Base-by-base conservation (phyloP, 2,797 vertebrate species). In the Petrocephalus sullivani region DNA sequence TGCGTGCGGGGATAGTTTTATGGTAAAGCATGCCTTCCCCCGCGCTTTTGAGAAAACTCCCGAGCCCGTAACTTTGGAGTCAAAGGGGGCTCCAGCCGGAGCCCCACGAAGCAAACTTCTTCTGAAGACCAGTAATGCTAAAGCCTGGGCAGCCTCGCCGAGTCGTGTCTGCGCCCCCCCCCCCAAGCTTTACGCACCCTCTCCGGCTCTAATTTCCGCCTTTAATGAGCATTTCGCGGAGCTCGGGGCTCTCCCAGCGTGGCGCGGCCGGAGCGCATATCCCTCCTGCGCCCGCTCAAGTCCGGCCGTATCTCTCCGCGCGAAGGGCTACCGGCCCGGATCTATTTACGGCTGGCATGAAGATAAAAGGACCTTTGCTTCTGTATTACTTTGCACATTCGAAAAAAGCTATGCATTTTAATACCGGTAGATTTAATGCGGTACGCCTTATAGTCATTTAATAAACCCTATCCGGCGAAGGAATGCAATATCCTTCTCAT, bases 281-380 rank as follows among this genome's bases (percentile, higher is more conserved):
- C 87, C 88, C 87, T 64, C 9, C 54, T 54, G 75, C 89, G 54
- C 87, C 88, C 75, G 49, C 82, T 14, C 86, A 14, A 56, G 89
- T 90, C 87, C 87, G 84, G 60, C 28, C 3, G 92, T 96, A 96
- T 96, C 95, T 91, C 88, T 96, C 95, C 96, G 95, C 96, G 93
- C 89, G 92, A 84, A 54, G 21, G 51, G 46, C 91, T 92, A 91
- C 90, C 92, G 90, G 93, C 89, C 94, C 94, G 95, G 96, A 95
- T 95, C 96, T 96, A 96, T 95, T 96, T 96, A 89, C 93, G 88
- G 88, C 90, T 92, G 93, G 92, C 91, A 93, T 89, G 91, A 88
- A 89, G 88, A 92, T 90, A 71, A 91, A 92, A 92, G 75, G 90
- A 88, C 87, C 87, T 90, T 89, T 83, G 60, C 89, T 89, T 87